Conservation (phyloP, 2,113 vertebrate species). For the Rhinogobius similis region DNA sequence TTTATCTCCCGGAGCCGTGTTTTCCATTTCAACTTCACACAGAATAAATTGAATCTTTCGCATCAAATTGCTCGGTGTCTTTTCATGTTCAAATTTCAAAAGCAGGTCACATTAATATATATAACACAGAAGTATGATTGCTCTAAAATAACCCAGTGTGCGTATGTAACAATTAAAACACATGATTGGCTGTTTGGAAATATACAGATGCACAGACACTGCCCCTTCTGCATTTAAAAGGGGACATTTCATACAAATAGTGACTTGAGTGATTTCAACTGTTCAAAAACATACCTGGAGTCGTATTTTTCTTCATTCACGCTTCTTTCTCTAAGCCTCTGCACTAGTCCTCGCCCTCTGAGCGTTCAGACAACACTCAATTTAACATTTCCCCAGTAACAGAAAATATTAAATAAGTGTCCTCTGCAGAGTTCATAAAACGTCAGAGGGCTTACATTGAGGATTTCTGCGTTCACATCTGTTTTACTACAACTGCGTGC, state of each 20-base stretch:
- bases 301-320: not conserved
- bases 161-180: not conserved
- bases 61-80: not conserved
- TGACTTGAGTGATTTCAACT: no score
- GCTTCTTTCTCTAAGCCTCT: no score
- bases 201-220: not conserved
- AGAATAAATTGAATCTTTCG: constrained; percentile 7
- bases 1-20: not conserved
- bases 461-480: not conserved
- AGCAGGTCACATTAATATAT: not conserved
- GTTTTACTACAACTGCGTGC: not conserved
- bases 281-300: no score
- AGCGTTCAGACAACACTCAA: no score
- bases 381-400: no score
- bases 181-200: not conserved
- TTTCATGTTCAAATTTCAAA: constrained; percentile 9
- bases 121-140: constrained; percentile 31
- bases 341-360: not conserved
- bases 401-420: no score
- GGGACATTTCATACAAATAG: no score
- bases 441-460: no score
- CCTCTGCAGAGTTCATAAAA: no score
- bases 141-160: not conserved
- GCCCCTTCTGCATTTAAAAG: not conserved
- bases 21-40: not conserved